Conservation (phyloP, 2,113 vertebrate species). For the Scomber colias region DNA sequence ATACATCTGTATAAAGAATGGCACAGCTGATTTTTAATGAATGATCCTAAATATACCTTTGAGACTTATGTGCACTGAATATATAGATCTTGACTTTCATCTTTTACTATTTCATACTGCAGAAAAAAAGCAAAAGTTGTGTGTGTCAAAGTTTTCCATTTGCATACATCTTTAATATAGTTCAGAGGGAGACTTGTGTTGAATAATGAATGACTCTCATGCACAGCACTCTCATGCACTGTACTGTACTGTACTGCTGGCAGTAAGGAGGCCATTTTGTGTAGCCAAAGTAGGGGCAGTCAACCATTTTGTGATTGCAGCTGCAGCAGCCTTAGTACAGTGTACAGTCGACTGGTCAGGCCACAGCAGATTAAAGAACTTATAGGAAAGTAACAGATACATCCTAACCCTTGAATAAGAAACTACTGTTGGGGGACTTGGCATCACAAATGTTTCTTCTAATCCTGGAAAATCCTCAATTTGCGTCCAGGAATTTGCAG, state of each 20-base stretch:
- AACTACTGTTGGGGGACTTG: slow-evolving; percentile 42
- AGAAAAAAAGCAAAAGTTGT: background rate
- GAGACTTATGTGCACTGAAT: background rate
- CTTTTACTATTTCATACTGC: background rate
- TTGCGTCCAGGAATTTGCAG: slow-evolving; percentile 67
- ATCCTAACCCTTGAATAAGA: slow-evolving; percentile 22
- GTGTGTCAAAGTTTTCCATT: background rate
- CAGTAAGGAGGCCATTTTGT: slow-evolving; percentile 86
- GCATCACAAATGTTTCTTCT: slow-evolving; percentile 48
- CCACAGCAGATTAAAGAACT: slow-evolving; percentile 17
- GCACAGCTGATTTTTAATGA: background rate
- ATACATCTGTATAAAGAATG: background rate
- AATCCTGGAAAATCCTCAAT: slow-evolving; percentile 69
- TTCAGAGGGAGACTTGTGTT: slow-evolving; percentile 16
- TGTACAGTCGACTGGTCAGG: slow-evolving; percentile 35
- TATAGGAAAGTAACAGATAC: slow-evolving; percentile 24
- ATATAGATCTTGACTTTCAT: background rate
- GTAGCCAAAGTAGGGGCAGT: slow-evolving; percentile 61
- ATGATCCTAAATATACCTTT: background rate
- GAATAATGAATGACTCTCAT: slow-evolving; percentile 25
- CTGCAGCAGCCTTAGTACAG: slow-evolving; percentile 56
- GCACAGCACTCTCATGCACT: slow-evolving; percentile 3
- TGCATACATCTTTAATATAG: background rate
- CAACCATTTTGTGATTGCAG: slow-evolving; percentile 85
- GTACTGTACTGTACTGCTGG: slow-evolving; percentile 41